Base-by-base conservation (phyloP, 2,888 invertebrate species). In the Ophonus ardosiacus region DNA sequence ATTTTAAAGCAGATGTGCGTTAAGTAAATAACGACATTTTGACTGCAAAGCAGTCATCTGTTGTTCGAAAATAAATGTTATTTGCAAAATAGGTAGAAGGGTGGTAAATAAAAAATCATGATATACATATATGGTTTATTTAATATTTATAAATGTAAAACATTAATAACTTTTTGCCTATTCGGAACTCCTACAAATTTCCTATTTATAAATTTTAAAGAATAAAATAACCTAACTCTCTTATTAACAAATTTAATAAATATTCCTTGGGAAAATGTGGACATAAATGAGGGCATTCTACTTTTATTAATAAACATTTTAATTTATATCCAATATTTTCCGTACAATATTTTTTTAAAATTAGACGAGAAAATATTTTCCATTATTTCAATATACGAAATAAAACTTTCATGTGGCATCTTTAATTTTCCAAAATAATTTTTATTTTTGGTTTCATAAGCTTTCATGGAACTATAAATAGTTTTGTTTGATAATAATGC, bases 181-280 rank as follows among this genome's bases (percentile, higher is more conserved):
- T 51, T 51, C 43, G 43, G 43, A 51, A 13, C 43, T 51, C 43
- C 43, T 51, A 51, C 10, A 13, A 51, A 51, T 13, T 51, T 51
- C 8, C 43, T 13, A 51, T 51, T 51, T 51, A 51, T 51, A 51
- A 51, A 51, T 51, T 51, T 51, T 13, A 51, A 13, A 51, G 43
- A 51, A 61, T 61, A 24, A 61, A 6, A 61, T 21, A 61, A 18
- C 10, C 61, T 61, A 5, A 61, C 21, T 21, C 21, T 21, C 24
- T 65, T 24, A 65, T 31, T 38, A 65, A 65, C n/a, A 65, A 65
- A 65, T 24, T 13, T 13, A 65, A n/a, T 31, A 65, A 65, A 65
- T 31, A 31, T 6, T 65, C 31, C 0, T 31, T 65, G 6, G 65
- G 31, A 31, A 65, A 31, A 8, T 65, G 31, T 31, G 24, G 65